Evolutionary conservation across 2,113 vertebrate genomes (phyloP).

Genomic region (Scolopax mira): DNA sequence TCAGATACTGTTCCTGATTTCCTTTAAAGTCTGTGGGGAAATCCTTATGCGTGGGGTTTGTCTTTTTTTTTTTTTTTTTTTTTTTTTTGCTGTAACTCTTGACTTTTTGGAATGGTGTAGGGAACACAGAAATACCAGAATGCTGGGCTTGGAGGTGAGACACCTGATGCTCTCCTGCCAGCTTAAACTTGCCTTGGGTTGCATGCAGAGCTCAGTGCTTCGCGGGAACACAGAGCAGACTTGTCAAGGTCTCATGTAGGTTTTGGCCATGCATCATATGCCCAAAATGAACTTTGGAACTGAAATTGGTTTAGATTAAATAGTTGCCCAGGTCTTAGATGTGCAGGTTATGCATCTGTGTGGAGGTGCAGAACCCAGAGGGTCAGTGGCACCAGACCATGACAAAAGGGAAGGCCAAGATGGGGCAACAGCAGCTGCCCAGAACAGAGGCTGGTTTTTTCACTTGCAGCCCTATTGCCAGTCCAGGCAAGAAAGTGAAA

Average conservation of each 20-base stretch:
- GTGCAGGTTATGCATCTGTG: neutral
- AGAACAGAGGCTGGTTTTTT: neutral
- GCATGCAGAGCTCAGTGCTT: neutral
- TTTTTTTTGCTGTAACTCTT: neutral
- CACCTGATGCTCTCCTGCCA: neutral
- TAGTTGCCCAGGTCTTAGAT: neutral
- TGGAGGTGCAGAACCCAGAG: neutral
- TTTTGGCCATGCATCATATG: neutral
- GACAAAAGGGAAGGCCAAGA: neutral
- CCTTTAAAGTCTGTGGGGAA: neutral
- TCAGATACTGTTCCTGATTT: neutral
- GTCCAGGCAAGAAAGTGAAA: neutral
- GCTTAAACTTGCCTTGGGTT: neutral
- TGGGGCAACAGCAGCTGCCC: neutral
- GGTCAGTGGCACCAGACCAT: neutral
- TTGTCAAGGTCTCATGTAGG: neutral
- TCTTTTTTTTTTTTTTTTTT: too few species aligned
- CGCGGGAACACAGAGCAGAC: neutral
- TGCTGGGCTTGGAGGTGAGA: neutral
- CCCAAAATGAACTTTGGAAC: neutral
- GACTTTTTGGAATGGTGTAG: neutral
- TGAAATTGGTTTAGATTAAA: neutral
- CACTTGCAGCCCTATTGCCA: neutral
- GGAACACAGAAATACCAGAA: neutral
- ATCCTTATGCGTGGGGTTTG: neutral